Percentiles rank a stretch among this genome's conserved stretches.
phyloP scores from a whole-genome alignment of 2,113 vertebrate species.

The Albula goreensis region DNA sequence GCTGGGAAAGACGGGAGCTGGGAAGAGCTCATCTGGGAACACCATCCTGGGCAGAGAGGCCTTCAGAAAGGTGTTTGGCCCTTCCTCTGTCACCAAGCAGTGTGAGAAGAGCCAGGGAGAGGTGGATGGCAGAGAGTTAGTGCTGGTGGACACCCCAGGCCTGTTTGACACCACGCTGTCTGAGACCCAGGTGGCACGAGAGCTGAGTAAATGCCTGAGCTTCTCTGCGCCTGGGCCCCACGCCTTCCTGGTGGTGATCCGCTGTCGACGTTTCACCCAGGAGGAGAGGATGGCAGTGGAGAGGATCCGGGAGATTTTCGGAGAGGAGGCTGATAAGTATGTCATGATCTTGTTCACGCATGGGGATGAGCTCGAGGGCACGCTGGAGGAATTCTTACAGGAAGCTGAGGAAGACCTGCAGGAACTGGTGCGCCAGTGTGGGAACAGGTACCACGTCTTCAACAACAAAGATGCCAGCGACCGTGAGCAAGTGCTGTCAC shows the following conservation, averaged over 20 bases:
- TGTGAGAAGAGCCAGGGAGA: slow-evolving; percentile 16
- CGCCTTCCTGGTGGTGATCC: slow-evolving; percentile 35
- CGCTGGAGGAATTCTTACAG: neutral
- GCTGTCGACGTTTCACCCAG: slow-evolving; percentile 24
- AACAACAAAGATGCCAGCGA: slow-evolving; percentile 26
- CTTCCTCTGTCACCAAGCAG: slow-evolving; percentile 1
- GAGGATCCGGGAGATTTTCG: slow-evolving; percentile 37
- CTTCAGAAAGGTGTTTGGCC: slow-evolving; percentile 26
- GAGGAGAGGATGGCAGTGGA: slow-evolving; percentile 32
- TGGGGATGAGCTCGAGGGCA: slow-evolving; percentile 30
- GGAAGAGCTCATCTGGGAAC: slow-evolving; percentile 38
- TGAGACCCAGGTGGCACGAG: slow-evolving; percentile 5
- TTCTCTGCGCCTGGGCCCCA: slow-evolving; percentile 33
- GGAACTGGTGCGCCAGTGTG: slow-evolving; percentile 27
- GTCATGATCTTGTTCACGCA: slow-evolving; percentile 39
- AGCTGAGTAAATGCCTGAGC: slow-evolving; percentile 13
- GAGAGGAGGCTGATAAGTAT: slow-evolving; percentile 19
- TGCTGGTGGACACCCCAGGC: slow-evolving; percentile 32
- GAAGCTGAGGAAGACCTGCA: slow-evolving; percentile 7
- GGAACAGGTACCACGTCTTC: slow-evolving; percentile 31
- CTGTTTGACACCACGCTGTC: slow-evolving; percentile 17
- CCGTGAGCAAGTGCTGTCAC: neutral
- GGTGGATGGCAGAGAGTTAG: slow-evolving; percentile 15
- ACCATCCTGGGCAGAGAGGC: slow-evolving; percentile 31
- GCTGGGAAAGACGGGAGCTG: slow-evolving; percentile 33